Base-by-base conservation (phyloP, 2,113 vertebrate species). In the Hypanus sabinus region DNA sequence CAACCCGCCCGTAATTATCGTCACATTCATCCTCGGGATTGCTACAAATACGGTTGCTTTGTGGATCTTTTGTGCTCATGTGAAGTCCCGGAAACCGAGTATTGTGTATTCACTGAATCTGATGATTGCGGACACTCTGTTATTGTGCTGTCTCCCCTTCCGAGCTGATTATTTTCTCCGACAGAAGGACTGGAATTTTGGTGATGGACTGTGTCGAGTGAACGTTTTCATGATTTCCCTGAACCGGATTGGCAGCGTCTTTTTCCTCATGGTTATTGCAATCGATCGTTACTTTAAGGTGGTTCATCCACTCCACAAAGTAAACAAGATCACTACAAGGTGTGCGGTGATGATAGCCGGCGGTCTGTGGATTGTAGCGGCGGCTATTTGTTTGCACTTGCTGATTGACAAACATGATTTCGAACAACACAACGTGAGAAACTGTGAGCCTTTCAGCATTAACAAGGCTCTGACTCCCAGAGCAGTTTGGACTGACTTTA, bases 31-130 rank as follows among this genome's bases (percentile, higher is more conserved):
- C 76, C 94, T 98, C 9, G 98, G 97, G 46, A 94, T 46, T 46
- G 46, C 46, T 70, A 96, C 98, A 94, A 97, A 97, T 0, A 95
- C 95, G 0, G 94, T 97, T 0, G 96, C 97, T 46, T 46, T 46
- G 46, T 46, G 46, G 46, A 46, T 46, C 0, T 46, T 46, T 46
- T 46, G 46, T 46, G 46, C 4, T 46, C 46, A 46, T 46, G 46
- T 46, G 46, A 46, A 46, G 46, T 46, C 46, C 2, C 46, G 97
- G 96, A 97, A 96, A 94, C 95, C 97, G 10, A 98, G 97, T 91
- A 97, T 96, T 0, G 81, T 96, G 14, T 97, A 97, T 57, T 96
- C 97, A 0, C 97, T 98, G 95, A 97, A 97, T 95, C 95, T 97
- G 95, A 96, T 97, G 3, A 14, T 97, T 95, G 97, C 97, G 0